phyloP scores from a whole-genome alignment of 2,797 vertebrate species.

The Acanthornis magna region DNA sequence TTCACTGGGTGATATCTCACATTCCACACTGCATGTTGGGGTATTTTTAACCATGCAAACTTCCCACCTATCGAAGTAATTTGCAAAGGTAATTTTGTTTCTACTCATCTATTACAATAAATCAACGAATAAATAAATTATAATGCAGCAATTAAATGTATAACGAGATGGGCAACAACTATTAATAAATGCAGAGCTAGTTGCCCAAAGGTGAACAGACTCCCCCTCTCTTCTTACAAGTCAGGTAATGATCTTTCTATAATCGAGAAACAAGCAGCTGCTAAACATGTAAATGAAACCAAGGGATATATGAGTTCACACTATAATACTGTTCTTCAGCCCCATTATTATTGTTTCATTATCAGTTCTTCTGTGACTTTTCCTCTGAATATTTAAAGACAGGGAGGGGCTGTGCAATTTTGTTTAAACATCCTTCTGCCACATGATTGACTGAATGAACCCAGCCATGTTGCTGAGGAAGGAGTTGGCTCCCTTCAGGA shows the following conservation, averaged over 20 bases:
- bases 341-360: constrained; percentile 15
- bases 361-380: not conserved
- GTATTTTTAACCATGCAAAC: not conserved
- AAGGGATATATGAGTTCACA: not conserved
- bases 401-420: not conserved
- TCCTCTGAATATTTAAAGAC: constrained; percentile 51
- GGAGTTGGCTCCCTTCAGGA: not conserved
- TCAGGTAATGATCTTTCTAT: constrained; percentile 18
- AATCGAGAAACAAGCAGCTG: constrained; percentile 36
- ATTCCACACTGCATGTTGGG: not conserved
- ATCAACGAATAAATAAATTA: constrained; percentile 61
- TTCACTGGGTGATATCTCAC: not conserved
- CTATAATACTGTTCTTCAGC: constrained; percentile 5
- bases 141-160: constrained; percentile 47
- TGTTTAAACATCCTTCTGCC: constrained; percentile 1
- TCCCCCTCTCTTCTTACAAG: constrained; percentile 41
- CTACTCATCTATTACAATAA: constrained; percentile 47
- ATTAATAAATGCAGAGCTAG: constrained; percentile 65
- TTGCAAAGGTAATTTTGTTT: constrained; percentile 56
- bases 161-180: constrained; percentile 49
- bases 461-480: not conserved
- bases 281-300: constrained; percentile 61
- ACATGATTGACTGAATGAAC: not conserved
- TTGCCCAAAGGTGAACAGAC: constrained; percentile 60
- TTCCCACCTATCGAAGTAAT: constrained; percentile 31